phyloP scores from a whole-genome alignment of 2,888 invertebrate genomes.

The Ephialtes manifestator region DNA sequence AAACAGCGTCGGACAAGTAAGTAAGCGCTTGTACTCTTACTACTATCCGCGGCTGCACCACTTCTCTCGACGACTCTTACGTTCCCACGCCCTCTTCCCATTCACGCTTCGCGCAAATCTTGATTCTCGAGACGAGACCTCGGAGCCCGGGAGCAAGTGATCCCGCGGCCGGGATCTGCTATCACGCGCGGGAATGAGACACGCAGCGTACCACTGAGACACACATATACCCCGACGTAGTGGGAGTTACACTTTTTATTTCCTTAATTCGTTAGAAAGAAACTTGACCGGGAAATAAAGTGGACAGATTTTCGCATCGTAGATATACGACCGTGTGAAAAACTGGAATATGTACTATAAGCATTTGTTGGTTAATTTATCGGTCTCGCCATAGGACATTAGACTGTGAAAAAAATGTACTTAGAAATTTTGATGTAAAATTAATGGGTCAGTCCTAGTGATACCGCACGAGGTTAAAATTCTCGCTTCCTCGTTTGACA shows the following conservation, averaged over 20 bases:
- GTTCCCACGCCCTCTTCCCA: constrained; percentile 85
- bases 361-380: not conserved
- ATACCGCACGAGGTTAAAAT: too few relatives aligned
- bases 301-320: constrained; percentile 54
- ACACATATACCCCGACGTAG: constrained; percentile 16
- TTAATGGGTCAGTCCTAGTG: too few relatives aligned
- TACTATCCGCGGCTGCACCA: constrained; percentile 80
- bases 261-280: constrained; percentile 28
- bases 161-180: constrained; percentile 53
- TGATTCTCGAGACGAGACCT: constrained; percentile 74
- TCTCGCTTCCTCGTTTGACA: too few relatives aligned
- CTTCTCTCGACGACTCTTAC: constrained; percentile 71
- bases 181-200: constrained; percentile 61
- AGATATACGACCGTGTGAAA: constrained; percentile 17
- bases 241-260: constrained; percentile 45
- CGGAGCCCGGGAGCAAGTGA: constrained; percentile 64
- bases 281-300: constrained; percentile 44
- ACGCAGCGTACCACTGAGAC: constrained; percentile 11
- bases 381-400: too few relatives aligned
- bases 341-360: not conserved
- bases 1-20: constrained; percentile 73
- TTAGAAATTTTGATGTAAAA: too few relatives aligned
- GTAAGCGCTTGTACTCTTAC: constrained; percentile 70
- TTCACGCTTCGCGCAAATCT: constrained; percentile 85
- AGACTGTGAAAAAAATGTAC: too few relatives aligned